Conservation (phyloP, 2,113 vertebrate genomes). For the Oncorhynchus mykiss region DNA sequence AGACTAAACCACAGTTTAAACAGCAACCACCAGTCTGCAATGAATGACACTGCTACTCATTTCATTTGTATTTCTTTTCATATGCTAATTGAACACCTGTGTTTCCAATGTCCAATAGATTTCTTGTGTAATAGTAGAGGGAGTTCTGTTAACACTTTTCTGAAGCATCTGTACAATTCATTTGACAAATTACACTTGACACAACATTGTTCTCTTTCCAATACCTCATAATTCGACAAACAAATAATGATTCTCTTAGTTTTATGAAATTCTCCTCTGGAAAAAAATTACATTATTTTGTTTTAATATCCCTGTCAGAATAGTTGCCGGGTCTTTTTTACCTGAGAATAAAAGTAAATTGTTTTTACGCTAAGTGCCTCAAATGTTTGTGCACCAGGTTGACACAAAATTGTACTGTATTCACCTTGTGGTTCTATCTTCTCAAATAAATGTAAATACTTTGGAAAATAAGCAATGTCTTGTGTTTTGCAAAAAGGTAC, state of each 20-base stretch:
- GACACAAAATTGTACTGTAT: constrained; percentile 65
- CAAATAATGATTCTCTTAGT: neutral
- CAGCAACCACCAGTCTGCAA: too few relatives aligned
- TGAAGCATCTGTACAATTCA: neutral
- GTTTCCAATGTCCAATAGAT: too few relatives aligned
- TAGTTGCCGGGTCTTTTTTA: constrained; percentile 23
- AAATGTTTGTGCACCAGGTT: constrained; percentile 61
- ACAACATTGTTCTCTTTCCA: neutral
- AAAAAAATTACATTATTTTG: constrained; percentile 7
- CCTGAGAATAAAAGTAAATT: constrained; percentile 26
- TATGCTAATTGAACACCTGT: too few relatives aligned
- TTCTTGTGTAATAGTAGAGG: too few relatives aligned
- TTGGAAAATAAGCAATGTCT: constrained; percentile 17
- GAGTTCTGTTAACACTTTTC: too few relatives aligned
- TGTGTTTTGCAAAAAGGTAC: neutral
- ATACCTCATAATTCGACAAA: constrained; percentile 2
- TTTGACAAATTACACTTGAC: neutral
- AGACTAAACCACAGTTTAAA: too few relatives aligned
- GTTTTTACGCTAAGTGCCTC: constrained; percentile 60
- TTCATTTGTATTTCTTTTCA: too few relatives aligned
- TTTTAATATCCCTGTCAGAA: constrained; percentile 31
- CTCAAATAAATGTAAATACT: constrained; percentile 69
- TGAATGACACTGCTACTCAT: too few relatives aligned
- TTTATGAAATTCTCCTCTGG: neutral
- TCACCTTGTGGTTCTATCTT: constrained; percentile 51